Percentiles rank a stretch among this genome's conserved stretches.
Evolutionary conservation across 2,113 vertebrate species (phyloP).

Genomic region (Mesitornis unicolor): DNA sequence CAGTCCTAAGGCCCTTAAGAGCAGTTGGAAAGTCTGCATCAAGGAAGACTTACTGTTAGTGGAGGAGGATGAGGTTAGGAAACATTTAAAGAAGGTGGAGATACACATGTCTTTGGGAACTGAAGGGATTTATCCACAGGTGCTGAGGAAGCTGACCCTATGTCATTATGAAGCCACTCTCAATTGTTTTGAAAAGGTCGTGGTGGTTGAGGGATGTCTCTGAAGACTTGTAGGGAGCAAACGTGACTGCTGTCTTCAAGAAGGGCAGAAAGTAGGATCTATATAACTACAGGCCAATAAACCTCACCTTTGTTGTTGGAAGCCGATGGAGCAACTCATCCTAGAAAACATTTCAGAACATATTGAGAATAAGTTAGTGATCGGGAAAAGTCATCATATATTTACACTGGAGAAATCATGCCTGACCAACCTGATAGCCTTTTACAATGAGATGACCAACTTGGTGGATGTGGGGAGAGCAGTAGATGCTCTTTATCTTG

Average conservation of each 20-base stretch:
- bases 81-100: not conserved
- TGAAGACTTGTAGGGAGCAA: not conserved
- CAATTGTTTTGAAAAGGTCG: not conserved
- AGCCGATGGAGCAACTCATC: not conserved
- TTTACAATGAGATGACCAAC: not conserved
- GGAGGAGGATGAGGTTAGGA: not conserved
- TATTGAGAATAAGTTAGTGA: not conserved
- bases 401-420: not conserved
- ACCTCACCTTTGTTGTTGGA: not conserved
- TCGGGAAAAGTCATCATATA: not conserved
- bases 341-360: not conserved
- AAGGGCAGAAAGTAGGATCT: not conserved
- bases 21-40: not conserved
- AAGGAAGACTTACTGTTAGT: not conserved
- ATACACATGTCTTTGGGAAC: too few species aligned
- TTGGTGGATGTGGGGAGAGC: not conserved
- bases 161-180: not conserved
- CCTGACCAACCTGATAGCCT: not conserved
- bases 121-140: not conserved
- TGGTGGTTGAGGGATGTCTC: accelerated
- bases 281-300: not conserved
- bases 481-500: not conserved
- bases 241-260: not conserved
- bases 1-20: not conserved
- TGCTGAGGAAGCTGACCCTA: not conserved